Evolutionary conservation across 2,888 invertebrate species (phyloP).

Genomic region (Ectropis crepuscularia): DNA sequence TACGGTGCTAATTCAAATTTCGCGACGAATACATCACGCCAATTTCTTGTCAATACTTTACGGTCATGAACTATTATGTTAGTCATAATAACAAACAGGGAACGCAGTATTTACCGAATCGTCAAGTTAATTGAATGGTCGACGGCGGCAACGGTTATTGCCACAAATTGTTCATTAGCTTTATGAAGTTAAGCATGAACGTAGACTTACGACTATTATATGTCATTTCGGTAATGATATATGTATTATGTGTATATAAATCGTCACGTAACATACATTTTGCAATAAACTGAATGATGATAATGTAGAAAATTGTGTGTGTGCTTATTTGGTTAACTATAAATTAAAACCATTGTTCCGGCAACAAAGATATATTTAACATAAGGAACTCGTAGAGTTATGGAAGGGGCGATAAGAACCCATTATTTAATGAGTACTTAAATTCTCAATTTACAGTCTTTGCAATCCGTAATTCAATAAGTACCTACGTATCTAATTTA

Average conservation of each 20-base stretch:
- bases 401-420: background rate
- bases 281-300: constrained; percentile 8
- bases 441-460: too few relatives aligned
- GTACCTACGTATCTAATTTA: background rate
- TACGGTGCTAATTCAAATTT: constrained; percentile 69
- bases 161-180: background rate
- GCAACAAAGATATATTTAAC: constrained; percentile 6
- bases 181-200: background rate
- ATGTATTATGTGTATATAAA: too few relatives aligned
- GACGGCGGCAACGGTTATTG: constrained; percentile 1
- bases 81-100: constrained; percentile 36
- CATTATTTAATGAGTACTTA: background rate
- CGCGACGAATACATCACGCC: constrained; percentile 47
- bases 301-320: constrained; percentile 13
- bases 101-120: constrained; percentile 3
- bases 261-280: constrained; percentile 9
- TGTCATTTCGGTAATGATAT: too few relatives aligned
- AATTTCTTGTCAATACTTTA: constrained; percentile 38
- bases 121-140: constrained; percentile 3
- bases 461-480: too few relatives aligned
- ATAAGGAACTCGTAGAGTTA: constrained; percentile 6
- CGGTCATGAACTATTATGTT: constrained; percentile 37
- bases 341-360: constrained; percentile 5
- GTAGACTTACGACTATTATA: background rate
- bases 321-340: constrained; percentile 14